phyloP scores from a whole-genome alignment of 2,888 invertebrate genomes.

The Bimastos eiseni region DNA sequence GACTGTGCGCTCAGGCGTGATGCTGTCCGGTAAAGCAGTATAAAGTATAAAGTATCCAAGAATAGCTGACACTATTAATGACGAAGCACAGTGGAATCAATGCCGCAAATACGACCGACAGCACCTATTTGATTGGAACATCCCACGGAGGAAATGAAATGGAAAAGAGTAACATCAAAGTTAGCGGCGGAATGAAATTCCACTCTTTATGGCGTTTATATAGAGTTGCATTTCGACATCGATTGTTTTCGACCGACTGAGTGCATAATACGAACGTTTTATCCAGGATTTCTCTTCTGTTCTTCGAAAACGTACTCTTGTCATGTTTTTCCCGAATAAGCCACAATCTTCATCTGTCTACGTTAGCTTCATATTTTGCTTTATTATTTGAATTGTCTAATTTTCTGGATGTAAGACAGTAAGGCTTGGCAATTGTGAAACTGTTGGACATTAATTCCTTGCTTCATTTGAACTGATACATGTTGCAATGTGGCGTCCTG shows the following conservation, averaged over 20 bases:
- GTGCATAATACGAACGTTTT: background rate
- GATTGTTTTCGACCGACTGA: background rate
- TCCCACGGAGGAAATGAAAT: too few species aligned
- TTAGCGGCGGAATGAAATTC: background rate
- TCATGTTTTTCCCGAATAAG: background rate
- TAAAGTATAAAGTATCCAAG: background rate
- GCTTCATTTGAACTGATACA: background rate
- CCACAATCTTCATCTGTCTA: background rate
- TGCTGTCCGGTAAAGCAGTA: background rate
- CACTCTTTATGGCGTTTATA: conserved; percentile 5
- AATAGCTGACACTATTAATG: background rate
- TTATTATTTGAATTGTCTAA: background rate
- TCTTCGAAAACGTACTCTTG: background rate
- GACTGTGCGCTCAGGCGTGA: background rate
- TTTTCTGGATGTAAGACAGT: background rate
- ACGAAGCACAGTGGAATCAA: background rate
- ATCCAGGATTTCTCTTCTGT: background rate
- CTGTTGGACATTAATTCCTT: too few species aligned
- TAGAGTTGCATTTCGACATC: background rate
- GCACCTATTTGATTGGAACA: background rate
- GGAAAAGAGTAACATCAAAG: background rate
- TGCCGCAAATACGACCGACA: background rate
- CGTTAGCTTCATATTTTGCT: background rate
- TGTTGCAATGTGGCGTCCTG: background rate
- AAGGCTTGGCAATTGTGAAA: background rate